Conservation (phyloP, 2,888 invertebrate species). For the Argyra leucocephala region DNA sequence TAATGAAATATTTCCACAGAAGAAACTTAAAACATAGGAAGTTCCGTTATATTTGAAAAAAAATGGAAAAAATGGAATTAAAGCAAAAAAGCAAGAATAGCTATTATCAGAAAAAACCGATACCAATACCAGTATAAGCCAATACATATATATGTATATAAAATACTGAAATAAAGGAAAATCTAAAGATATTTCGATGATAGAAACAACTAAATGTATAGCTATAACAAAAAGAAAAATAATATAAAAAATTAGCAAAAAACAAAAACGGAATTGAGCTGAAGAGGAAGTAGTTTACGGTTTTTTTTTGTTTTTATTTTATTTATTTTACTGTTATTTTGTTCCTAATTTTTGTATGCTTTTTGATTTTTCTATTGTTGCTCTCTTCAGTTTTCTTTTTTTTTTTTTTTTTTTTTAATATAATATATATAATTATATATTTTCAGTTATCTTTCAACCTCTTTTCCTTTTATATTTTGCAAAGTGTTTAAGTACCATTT, state of each 20-base stretch:
- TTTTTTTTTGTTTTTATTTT: not conserved
- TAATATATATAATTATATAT: no score
- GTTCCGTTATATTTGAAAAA: not conserved
- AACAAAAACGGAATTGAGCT: not conserved
- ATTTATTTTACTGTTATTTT: no score
- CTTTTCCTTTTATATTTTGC: not conserved
- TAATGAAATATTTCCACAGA: not conserved
- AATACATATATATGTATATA: not conserved
- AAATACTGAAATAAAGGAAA: no score
- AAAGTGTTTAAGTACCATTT: no score
- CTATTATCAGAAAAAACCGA: not conserved
- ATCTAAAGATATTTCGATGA: no score
- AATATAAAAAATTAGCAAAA: not conserved
- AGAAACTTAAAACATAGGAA: not conserved
- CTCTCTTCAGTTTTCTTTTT: not conserved
- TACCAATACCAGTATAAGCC: not conserved
- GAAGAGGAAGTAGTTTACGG: constrained; percentile 8
- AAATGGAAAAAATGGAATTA: no score
- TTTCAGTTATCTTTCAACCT: not conserved
- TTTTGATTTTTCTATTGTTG: not conserved
- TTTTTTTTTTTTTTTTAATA: not conserved
- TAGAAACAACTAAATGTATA: no score
- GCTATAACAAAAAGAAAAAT: not conserved
- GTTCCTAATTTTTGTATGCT: not conserved
- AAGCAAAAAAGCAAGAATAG: not conserved